phyloP scores from a whole-genome alignment of 1,140 invertebrate genomes.

The Linepithema humile region DNA sequence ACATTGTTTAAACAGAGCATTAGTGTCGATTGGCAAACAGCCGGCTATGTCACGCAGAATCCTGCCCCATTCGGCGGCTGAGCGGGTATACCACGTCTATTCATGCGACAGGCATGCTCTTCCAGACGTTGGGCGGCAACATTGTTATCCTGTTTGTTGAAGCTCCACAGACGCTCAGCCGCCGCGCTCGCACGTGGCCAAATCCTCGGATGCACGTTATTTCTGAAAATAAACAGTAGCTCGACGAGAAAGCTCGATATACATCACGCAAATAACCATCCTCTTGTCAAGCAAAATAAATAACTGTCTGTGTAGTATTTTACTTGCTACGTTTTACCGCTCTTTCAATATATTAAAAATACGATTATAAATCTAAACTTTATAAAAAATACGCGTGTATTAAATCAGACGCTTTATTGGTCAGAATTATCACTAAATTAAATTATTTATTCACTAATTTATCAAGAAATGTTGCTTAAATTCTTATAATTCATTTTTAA shows the following conservation, averaged over 20 bases:
- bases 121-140: slow-evolving; percentile 88
- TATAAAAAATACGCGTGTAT: no score
- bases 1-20: slow-evolving; percentile 13
- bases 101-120: slow-evolving; percentile 94
- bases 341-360: no score
- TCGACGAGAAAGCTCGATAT: background rate
- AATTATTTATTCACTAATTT: no score
- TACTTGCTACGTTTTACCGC: background rate
- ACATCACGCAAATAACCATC: background rate
- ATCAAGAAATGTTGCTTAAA: no score
- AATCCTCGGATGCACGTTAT: slow-evolving; percentile 85
- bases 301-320: background rate
- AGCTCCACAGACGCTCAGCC: slow-evolving; percentile 93
- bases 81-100: slow-evolving; percentile 89
- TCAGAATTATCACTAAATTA: no score
- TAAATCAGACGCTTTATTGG: no score
- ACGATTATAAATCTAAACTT: no score
- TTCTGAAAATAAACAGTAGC: slow-evolving; percentile 62
- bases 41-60: slow-evolving; percentile 83
- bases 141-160: slow-evolving; percentile 76
- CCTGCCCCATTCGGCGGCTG: slow-evolving; percentile 90
- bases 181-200: slow-evolving; percentile 93
- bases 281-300: background rate
- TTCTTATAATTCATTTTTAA: no score
- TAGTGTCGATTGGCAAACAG: background rate